Percentiles rank a stretch among this genome's conserved stretches.
Evolutionary conservation across 2,888 invertebrate species (phyloP).

Genomic region (Azorinus chamasolen): DNA sequence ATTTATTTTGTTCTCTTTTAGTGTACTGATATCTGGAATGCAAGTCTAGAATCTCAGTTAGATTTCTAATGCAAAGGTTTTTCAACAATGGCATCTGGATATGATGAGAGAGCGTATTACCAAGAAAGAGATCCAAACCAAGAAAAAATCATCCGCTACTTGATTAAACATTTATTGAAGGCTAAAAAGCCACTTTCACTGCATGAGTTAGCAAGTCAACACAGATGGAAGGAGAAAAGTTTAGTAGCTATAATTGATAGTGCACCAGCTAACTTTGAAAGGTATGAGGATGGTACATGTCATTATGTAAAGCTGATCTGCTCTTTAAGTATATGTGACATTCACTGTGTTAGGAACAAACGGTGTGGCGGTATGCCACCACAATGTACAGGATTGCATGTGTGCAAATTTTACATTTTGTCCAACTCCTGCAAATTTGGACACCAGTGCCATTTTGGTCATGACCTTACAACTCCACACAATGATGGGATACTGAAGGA

Average conservation of each 20-base stretch:
- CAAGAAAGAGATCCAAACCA: too few species aligned
- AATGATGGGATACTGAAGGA: slow-evolving; percentile 58
- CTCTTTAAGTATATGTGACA: slow-evolving; percentile 58
- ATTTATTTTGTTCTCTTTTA: too few species aligned
- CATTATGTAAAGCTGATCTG: slow-evolving; percentile 48
- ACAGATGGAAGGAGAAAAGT: too few species aligned
- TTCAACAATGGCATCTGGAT: too few species aligned
- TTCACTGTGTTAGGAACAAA: slow-evolving; percentile 60
- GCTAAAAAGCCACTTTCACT: too few species aligned
- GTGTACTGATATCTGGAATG: too few species aligned
- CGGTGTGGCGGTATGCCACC: slow-evolving; percentile 55
- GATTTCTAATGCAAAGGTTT: too few species aligned
- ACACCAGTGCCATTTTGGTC: slow-evolving; percentile 67
- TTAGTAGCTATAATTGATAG: not conserved
- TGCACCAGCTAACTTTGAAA: slow-evolving; percentile 46
- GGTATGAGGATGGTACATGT: slow-evolving; percentile 17
- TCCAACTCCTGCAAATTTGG: slow-evolving; percentile 63
- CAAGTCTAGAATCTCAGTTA: too few species aligned
- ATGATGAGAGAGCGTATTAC: too few species aligned
- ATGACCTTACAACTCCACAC: slow-evolving; percentile 68
- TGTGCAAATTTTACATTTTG: slow-evolving; percentile 69
- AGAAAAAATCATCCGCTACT: too few species aligned
- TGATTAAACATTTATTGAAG: too few species aligned
- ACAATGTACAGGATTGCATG: slow-evolving; percentile 64
- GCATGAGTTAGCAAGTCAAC: too few species aligned